Evolutionary conservation across 2,888 invertebrate genomes (phyloP).

Genomic region (Barypeithes pellucidus): DNA sequence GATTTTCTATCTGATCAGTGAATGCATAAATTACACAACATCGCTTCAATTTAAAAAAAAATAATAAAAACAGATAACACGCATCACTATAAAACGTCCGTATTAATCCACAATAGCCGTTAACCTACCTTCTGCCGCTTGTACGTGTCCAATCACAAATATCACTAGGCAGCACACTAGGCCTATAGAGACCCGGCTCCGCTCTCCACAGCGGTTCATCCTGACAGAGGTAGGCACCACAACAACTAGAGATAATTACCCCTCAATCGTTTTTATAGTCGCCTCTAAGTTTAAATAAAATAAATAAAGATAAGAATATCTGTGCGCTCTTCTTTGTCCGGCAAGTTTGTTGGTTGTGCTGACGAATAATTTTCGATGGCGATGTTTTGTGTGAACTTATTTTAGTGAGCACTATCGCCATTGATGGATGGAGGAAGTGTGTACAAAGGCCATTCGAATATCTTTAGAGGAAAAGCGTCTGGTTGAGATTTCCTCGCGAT

Average conservation of each 20-base stretch:
- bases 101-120: neutral
- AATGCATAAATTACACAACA: no score
- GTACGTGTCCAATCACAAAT: slow-evolving; percentile 60
- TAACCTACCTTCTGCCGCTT: slow-evolving; percentile 62
- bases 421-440: no score
- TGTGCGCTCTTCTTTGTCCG: slow-evolving; percentile 41
- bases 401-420: neutral
- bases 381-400: neutral
- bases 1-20: no score
- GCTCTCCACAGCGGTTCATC: slow-evolving; percentile 46
- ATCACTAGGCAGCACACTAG: slow-evolving; percentile 64
- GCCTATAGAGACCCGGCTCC: slow-evolving; percentile 55
- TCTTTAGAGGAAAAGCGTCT: no score
- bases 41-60: neutral
- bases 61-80: neutral
- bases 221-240: slow-evolving; percentile 42
- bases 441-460: no score
- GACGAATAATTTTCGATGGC: neutral
- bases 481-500: no score
- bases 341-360: slow-evolving; percentile 14
- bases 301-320: slow-evolving; percentile 44
- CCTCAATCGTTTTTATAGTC: slow-evolving; percentile 48
- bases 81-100: neutral
- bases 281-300: slow-evolving; percentile 39
- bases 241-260: slow-evolving; percentile 49